Percentiles rank a stretch among this genome's conserved stretches.
These are phyloP conservation scores for Pachypsylla venusta DNA, from an alignment of 1,140 invertebrate species.

Conservation along the genomic window DNA sequence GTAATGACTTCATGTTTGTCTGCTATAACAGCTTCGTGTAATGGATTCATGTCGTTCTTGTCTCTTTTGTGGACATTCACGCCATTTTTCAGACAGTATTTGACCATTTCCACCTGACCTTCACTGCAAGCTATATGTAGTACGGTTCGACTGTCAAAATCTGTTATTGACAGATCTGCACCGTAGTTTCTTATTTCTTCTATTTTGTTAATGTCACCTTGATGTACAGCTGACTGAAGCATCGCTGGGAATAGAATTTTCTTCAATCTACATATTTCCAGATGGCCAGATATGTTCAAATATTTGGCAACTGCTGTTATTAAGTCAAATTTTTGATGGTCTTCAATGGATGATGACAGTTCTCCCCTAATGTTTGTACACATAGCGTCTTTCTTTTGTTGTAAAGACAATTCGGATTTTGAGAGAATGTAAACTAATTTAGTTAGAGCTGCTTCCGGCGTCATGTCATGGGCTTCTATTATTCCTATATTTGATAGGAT, in stretches of 20 bases:
- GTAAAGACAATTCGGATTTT: constrained; percentile 56
- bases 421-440: constrained; percentile 85
- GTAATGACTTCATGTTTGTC: constrained; percentile 45
- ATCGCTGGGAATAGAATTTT: constrained; percentile 63
- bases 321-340: constrained; percentile 37
- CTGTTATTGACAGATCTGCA: constrained; percentile 55
- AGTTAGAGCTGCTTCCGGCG: constrained; percentile 79
- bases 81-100: constrained; percentile 60
- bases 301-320: constrained; percentile 49
- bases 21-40: constrained; percentile 43
- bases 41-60: constrained; percentile 40
- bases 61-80: constrained; percentile 70
- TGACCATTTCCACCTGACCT: constrained; percentile 50
- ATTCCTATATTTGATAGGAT: constrained; percentile 50
- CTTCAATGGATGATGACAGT: not conserved
- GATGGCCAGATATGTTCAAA: constrained; percentile 45
- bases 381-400: constrained; percentile 27
- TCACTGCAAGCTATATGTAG: constrained; percentile 63
- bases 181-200: constrained; percentile 41
- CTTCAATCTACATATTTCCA: constrained; percentile 51
- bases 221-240: constrained; percentile 54
- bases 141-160: constrained; percentile 63
- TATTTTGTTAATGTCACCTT: constrained; percentile 42
- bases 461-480: constrained; percentile 85
- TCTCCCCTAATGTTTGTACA: not conserved